These are phyloP conservation scores for Caenorhabditis sp. DNA, from an alignment of 2,888 invertebrate genomes.

Conservation along the genomic window DNA sequence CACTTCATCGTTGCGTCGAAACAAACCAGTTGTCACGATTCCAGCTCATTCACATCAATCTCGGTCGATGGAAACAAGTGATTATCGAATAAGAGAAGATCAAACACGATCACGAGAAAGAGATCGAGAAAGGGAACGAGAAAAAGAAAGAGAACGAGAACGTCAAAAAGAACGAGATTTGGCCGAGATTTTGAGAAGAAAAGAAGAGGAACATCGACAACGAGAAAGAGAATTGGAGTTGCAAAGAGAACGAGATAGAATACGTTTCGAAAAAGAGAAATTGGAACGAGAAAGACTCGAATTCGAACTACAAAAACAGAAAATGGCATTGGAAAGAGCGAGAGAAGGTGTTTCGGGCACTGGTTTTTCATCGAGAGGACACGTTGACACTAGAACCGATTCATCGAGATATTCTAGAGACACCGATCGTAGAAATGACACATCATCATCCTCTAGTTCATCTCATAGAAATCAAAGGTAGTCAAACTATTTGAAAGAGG, in stretches of 20 bases:
- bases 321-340: constrained; percentile 15
- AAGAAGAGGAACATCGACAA: constrained; percentile 82
- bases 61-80: not conserved
- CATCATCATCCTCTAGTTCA: no score
- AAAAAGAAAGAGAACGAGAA: constrained; percentile 75
- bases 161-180: constrained; percentile 52
- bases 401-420: not conserved
- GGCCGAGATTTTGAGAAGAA: constrained; percentile 69
- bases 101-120: not conserved
- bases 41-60: not conserved
- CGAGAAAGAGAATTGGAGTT: constrained; percentile 81
- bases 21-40: constrained; percentile 2
- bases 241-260: constrained; percentile 70
- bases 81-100: not conserved
- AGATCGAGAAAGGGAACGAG: constrained; percentile 52
- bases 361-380: not conserved
- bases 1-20: constrained; percentile 28
- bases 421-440: not conserved
- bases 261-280: constrained; percentile 81
- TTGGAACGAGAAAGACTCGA: constrained; percentile 89
- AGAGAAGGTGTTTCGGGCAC: not conserved
- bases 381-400: not conserved
- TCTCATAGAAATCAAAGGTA: not conserved
- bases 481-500: not conserved
- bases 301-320: constrained; percentile 77